Evolutionary conservation across 2,113 vertebrate species (phyloP).

Genomic region (Sinocyclocheilus rhinocerous): DNA sequence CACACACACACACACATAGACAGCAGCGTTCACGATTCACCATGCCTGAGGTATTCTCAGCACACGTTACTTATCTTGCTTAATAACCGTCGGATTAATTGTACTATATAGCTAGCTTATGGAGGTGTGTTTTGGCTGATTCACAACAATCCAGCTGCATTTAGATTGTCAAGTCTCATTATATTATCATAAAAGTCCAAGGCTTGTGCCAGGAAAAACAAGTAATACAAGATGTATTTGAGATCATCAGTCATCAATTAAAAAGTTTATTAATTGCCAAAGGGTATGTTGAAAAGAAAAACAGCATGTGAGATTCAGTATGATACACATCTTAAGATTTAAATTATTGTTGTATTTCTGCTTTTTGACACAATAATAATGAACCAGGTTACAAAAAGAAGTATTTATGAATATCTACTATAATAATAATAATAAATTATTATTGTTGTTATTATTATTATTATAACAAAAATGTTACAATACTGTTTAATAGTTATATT

Average conservation of each 20-base stretch:
- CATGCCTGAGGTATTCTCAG: background rate
- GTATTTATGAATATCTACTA: background rate
- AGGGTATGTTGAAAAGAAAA: background rate
- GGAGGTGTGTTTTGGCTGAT: slow-evolving; percentile 8
- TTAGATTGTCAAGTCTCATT: background rate
- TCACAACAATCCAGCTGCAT: slow-evolving; percentile 2
- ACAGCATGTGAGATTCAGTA: background rate
- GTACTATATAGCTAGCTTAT: background rate
- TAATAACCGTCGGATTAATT: background rate
- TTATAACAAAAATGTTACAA: background rate
- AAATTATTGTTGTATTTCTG: background rate
- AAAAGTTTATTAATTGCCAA: background rate
- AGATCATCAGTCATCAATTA: background rate
- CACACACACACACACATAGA: background rate
- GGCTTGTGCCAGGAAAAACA: background rate
- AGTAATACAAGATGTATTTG: slow-evolving; percentile 1
- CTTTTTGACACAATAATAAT: background rate
- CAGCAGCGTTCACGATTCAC: background rate
- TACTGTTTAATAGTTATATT: background rate
- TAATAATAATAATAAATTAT: too few species aligned
- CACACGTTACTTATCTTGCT: background rate
- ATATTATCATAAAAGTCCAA: background rate
- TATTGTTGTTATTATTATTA: background rate
- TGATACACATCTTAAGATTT: background rate
- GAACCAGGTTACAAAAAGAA: background rate